Percentiles rank a stretch among this genome's conserved stretches.
Evolutionary conservation across 1,140 invertebrate species (phyloP).

Genomic region (Papilio machaon): DNA sequence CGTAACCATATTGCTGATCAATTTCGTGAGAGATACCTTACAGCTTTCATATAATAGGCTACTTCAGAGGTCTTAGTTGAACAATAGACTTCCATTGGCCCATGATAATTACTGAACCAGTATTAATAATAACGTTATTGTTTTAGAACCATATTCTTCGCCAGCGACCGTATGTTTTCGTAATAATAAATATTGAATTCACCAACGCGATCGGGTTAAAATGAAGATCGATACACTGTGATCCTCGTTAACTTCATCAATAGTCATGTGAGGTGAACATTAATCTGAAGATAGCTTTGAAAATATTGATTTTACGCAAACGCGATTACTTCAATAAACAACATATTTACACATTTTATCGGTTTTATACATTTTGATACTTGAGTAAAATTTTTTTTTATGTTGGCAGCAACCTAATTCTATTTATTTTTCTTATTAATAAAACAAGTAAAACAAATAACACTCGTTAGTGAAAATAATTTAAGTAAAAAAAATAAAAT

Average conservation of each 20-base stretch:
- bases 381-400: background rate
- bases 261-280: background rate
- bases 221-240: background rate
- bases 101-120: background rate
- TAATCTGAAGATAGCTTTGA: slow-evolving; percentile 18
- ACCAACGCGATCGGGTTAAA: too few relatives aligned
- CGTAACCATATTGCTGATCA: background rate
- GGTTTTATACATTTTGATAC: background rate
- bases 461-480: background rate
- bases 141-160: background rate
- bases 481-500: background rate
- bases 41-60: background rate
- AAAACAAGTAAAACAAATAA: background rate
- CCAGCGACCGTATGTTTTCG: background rate
- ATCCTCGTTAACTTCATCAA: background rate
- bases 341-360: background rate
- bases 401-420: background rate
- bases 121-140: background rate
- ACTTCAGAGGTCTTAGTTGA: too few relatives aligned
- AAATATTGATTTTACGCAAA: slow-evolving; percentile 20
- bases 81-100: background rate
- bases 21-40: background rate
- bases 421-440: too few relatives aligned
- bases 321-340: slow-evolving; percentile 2
- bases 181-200: background rate